Percentiles rank a stretch among this genome's conserved stretches.
Conservation (phyloP, 2,888 invertebrate species). For the Sympetrum striolatum region DNA sequence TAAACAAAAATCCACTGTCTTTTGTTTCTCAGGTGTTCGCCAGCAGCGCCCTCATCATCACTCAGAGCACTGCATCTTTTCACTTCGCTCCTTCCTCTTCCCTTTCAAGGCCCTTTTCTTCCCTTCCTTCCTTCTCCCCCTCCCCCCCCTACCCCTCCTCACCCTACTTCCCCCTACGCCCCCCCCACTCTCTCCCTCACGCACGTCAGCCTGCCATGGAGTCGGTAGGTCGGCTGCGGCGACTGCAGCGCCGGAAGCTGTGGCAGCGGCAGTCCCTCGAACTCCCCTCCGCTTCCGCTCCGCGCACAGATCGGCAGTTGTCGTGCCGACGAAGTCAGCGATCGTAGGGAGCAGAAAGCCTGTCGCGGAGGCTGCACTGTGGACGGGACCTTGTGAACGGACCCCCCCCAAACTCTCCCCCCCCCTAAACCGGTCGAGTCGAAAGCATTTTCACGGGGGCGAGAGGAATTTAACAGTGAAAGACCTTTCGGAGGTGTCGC, state of each 20-base stretch:
- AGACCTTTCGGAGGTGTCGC: no score
- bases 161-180: not conserved
- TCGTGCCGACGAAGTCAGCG: not conserved
- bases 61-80: not conserved
- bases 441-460: not conserved
- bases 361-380: not conserved
- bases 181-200: not conserved
- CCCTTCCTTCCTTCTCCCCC: not conserved
- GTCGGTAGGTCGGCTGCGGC: not conserved
- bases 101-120: not conserved
- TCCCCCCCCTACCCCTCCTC: not conserved
- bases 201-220: not conserved
- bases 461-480: not conserved
- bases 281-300: conserved; percentile 11
- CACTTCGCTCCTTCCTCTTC: not conserved
- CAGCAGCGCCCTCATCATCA: not conserved
- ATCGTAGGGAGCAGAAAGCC: not conserved
- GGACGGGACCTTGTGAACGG: not conserved
- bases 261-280: conserved; percentile 12
- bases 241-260: conserved; percentile 41
- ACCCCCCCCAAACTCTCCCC: not conserved
- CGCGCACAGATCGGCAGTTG: conserved; percentile 18
- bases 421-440: not conserved
- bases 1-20: not conserved
- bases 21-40: not conserved